phyloP scores from a whole-genome alignment of 2,113 vertebrate species.

The Nesogale talazaci region DNA sequence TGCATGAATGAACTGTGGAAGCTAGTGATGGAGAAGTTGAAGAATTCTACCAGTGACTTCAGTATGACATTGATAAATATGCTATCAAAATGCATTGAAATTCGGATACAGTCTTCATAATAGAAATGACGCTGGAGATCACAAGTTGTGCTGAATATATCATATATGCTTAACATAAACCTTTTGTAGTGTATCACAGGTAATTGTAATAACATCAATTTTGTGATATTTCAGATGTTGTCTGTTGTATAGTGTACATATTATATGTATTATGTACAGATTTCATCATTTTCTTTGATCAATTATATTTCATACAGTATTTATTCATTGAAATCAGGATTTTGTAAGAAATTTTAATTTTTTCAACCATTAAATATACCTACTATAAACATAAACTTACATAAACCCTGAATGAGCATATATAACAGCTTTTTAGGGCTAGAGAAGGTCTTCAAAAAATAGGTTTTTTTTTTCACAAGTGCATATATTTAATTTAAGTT shows the following conservation, averaged over 20 bases:
- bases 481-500: slow-evolving; percentile 12
- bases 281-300: not conserved
- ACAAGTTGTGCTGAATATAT: not conserved
- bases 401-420: not conserved
- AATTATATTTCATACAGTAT: not conserved
- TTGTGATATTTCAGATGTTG: not conserved
- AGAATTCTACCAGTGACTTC: too few relatives aligned
- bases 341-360: not conserved
- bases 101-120: too few relatives aligned
- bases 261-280: not conserved
- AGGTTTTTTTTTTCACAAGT: not conserved
- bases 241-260: not conserved
- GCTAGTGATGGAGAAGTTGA: too few relatives aligned
- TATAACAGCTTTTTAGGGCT: not conserved
- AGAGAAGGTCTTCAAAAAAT: not conserved
- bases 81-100: too few relatives aligned
- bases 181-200: not conserved
- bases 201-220: not conserved
- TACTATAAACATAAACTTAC: not conserved
- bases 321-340: not conserved
- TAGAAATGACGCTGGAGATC: too few relatives aligned
- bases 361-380: not conserved
- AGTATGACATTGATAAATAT: too few relatives aligned
- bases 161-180: not conserved
- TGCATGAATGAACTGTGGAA: too few relatives aligned